Conservation (phyloP, 2,113 vertebrate genomes). For the Labeo rohita region DNA sequence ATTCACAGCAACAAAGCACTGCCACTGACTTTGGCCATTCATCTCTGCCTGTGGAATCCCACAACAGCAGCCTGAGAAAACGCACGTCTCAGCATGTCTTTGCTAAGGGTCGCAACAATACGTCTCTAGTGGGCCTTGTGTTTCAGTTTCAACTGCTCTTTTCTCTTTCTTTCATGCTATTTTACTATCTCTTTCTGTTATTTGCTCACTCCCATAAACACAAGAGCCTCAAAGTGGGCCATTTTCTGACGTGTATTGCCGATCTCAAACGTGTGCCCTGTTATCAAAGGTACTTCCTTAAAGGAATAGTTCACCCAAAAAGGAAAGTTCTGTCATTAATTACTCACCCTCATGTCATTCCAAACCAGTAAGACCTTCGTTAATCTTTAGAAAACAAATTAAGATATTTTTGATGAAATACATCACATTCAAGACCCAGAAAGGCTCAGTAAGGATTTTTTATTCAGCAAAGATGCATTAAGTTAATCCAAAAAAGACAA, state of each 20-base stretch:
- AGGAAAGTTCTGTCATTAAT: too few relatives aligned
- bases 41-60: constrained; percentile 43
- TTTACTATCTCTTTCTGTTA: constrained; percentile 29
- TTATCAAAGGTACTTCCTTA: not conserved
- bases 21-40: constrained; percentile 45
- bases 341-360: too few relatives aligned
- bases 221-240: not conserved
- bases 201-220: constrained; percentile 25
- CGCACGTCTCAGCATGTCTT: constrained; percentile 46
- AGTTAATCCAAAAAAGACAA: too few relatives aligned
- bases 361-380: too few relatives aligned
- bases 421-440: too few relatives aligned
- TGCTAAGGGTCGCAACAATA: constrained; percentile 24
- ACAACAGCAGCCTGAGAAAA: constrained; percentile 24
- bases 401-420: too few relatives aligned
- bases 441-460: too few relatives aligned
- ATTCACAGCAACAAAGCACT: constrained; percentile 42
- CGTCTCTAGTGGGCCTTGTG: constrained; percentile 44
- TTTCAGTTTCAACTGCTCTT: constrained; percentile 5
- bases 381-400: too few relatives aligned
- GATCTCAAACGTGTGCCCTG: not conserved
- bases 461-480: too few relatives aligned
- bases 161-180: not conserved
- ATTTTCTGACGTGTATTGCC: not conserved
- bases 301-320: not conserved